These are phyloP conservation scores for Cheumatopsyche charites DNA, from an alignment of 1,140 invertebrate species.

Conservation along the genomic window DNA sequence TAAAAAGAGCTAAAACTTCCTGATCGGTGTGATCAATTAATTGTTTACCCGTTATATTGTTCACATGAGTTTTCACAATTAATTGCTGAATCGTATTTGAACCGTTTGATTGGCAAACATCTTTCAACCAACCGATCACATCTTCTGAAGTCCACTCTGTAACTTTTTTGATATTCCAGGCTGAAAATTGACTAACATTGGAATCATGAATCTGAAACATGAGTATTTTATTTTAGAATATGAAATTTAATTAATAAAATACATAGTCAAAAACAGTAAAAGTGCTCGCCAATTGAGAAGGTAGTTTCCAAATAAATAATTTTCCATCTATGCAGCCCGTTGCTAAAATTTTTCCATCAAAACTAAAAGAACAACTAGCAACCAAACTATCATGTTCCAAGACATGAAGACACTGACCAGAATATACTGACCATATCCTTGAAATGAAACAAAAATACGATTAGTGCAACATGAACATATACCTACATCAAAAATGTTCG, in stretches of 20 bases:
- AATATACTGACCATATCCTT: constrained; percentile 59
- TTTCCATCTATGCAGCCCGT: constrained; percentile 65
- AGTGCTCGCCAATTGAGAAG: constrained; percentile 61
- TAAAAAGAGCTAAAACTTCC: constrained; percentile 60
- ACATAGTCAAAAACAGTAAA: neutral
- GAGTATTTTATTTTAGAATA: constrained; percentile 51
- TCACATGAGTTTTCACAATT: constrained; percentile 16
- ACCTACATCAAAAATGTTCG: too few relatives aligned
- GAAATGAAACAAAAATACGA: constrained; percentile 26
- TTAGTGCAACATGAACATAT: constrained; percentile 1
- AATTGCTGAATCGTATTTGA: neutral
- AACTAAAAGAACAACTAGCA: constrained; percentile 62
- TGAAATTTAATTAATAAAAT: neutral
- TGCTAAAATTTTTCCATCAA: constrained; percentile 59
- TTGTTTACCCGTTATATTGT: constrained; percentile 31
- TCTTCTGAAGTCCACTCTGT: constrained; percentile 67
- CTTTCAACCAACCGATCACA: constrained; percentile 67
- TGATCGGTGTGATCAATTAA: constrained; percentile 52
- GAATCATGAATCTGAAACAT: constrained; percentile 47
- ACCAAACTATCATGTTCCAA: constrained; percentile 65
- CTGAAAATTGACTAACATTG: neutral
- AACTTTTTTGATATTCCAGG: constrained; percentile 50
- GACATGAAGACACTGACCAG: constrained; percentile 64
- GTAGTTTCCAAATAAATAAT: constrained; percentile 64
- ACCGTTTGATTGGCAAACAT: constrained; percentile 2